Evolutionary conservation across 2,113 vertebrate genomes (phyloP).

Genomic region (Strix uralensis): DNA sequence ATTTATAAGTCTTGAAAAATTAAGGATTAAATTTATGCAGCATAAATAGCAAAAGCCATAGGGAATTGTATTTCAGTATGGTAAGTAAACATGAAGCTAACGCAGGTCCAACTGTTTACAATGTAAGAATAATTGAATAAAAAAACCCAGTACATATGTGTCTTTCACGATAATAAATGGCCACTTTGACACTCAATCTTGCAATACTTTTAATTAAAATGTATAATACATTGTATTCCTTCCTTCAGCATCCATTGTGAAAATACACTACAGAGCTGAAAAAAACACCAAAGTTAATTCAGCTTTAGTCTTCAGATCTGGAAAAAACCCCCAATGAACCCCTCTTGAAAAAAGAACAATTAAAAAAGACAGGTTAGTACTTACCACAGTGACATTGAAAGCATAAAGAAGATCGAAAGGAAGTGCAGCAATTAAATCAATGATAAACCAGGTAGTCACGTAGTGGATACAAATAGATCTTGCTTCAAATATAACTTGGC

Average conservation of each 20-base stretch:
- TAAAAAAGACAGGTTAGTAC: slow-evolving; percentile 43
- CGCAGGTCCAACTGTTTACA: neutral
- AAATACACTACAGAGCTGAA: neutral
- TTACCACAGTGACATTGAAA: slow-evolving; percentile 98
- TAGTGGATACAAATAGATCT: slow-evolving; percentile 98
- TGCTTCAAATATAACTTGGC: slow-evolving; percentile 98
- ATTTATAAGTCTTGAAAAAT: neutral
- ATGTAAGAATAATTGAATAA: neutral
- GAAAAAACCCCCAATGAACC: fast-evolving
- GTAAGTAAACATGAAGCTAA: neutral
- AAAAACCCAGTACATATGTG: neutral
- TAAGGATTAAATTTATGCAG: neutral
- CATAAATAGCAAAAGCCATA: neutral
- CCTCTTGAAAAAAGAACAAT: neutral
- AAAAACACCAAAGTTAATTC: neutral
- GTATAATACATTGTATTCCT: neutral
- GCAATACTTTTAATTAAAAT: neutral
- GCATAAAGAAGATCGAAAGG: slow-evolving; percentile 97
- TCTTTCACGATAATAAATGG: neutral
- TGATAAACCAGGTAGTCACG: slow-evolving; percentile 97
- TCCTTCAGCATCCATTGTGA: neutral
- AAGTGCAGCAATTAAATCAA: slow-evolving; percentile 94
- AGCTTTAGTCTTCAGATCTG: neutral
- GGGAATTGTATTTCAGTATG: neutral
- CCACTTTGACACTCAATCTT: neutral